Conservation (phyloP, 1,140 invertebrate genomes). For the Tetramorium alpestre region DNA sequence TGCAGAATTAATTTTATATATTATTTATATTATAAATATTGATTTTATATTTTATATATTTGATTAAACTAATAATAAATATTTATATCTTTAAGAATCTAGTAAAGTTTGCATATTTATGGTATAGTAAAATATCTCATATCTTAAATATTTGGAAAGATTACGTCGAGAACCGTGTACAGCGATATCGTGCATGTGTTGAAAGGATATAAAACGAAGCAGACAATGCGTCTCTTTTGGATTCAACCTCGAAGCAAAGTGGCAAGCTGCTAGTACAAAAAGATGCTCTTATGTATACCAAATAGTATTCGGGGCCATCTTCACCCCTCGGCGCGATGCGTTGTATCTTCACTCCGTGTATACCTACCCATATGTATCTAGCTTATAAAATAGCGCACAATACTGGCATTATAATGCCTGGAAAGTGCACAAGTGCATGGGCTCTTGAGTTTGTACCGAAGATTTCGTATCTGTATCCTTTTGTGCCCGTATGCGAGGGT, state of each 20-base stretch:
- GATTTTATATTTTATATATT: too few species aligned
- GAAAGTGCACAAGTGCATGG: constrained; percentile 71
- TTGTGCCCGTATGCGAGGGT: constrained; percentile 52
- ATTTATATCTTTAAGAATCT: neutral
- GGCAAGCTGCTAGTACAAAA: constrained; percentile 72
- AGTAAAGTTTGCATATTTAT: neutral
- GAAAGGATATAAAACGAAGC: constrained; percentile 25
- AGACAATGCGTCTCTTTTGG: constrained; percentile 48
- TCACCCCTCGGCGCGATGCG: constrained; percentile 60
- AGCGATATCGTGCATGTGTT: neutral
- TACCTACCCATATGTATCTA: constrained; percentile 69
- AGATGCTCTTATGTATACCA: constrained; percentile 61
- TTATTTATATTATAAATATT: too few species aligned
- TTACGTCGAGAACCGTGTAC: neutral
- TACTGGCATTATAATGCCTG: constrained; percentile 66
- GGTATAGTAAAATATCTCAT: neutral
- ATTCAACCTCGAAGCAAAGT: constrained; percentile 68
- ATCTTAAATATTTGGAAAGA: neutral
- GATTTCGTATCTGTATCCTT: constrained; percentile 69
- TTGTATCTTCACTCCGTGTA: constrained; percentile 48
- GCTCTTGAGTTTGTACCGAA: constrained; percentile 73
- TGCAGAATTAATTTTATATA: neutral
- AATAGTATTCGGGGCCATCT: constrained; percentile 61
- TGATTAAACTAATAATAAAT: neutral
- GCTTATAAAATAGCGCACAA: constrained; percentile 71